phyloP scores from a whole-genome alignment of 2,113 vertebrate species.

The Pterocles gutturalis region DNA sequence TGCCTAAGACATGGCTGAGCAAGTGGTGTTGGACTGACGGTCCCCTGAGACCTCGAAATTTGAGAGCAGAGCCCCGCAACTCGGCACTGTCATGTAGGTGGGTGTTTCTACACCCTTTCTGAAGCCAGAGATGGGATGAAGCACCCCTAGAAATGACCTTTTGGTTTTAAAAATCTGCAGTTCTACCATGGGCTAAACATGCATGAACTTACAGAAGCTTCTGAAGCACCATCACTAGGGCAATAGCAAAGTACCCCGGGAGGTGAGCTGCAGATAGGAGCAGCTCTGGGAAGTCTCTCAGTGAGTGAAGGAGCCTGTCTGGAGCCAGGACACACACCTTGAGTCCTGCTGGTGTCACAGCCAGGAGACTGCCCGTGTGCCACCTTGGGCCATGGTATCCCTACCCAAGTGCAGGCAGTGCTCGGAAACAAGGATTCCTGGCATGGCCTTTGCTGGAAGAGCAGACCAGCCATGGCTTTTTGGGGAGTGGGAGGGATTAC shows the following conservation, averaged over 20 bases:
- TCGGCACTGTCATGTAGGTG: rapidly evolving
- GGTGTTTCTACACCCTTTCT: neutral
- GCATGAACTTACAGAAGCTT: neutral
- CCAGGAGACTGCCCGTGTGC: neutral
- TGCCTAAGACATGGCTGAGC: neutral
- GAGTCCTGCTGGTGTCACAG: neutral
- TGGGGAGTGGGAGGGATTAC: neutral
- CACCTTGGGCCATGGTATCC: neutral
- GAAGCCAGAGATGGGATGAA: neutral
- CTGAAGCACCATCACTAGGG: neutral
- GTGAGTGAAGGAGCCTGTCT: neutral
- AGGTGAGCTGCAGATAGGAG: neutral
- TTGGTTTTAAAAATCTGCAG: neutral
- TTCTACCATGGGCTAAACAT: neutral
- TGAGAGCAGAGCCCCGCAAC: neutral
- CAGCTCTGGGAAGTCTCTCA: neutral
- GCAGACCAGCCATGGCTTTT: neutral
- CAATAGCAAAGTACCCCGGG: neutral
- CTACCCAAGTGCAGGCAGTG: neutral
- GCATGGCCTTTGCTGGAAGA: neutral
- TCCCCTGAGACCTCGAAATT: neutral
- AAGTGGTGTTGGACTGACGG: neutral
- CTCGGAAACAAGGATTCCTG: neutral
- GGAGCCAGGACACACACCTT: neutral
- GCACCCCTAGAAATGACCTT: neutral